Conservation (phyloP, 1,140 invertebrate genomes). For the Scaptomyza hsui region DNA sequence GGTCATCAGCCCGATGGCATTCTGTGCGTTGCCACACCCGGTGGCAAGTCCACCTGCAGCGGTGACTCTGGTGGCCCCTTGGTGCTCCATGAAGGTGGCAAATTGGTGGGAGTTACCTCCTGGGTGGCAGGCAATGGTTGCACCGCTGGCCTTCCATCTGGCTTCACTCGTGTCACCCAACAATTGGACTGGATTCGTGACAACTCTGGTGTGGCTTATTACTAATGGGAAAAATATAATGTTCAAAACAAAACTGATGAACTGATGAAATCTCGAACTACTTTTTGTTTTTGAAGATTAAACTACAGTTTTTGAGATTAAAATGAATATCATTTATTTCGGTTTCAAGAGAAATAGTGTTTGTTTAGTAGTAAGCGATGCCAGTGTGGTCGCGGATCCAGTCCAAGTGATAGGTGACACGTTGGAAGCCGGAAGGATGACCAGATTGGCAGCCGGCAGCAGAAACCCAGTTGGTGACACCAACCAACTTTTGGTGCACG, state of each 20-base stretch:
- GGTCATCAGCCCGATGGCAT: slow-evolving; percentile 15
- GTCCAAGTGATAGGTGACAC: slow-evolving; percentile 84
- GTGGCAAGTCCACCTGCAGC: slow-evolving; percentile 60
- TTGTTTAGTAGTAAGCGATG: slow-evolving; percentile 33
- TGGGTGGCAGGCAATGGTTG: slow-evolving; percentile 49
- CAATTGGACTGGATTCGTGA: slow-evolving; percentile 85
- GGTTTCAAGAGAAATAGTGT: neutral
- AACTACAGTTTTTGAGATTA: no score
- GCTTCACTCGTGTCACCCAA: slow-evolving; percentile 85
- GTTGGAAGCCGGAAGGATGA: slow-evolving; percentile 84
- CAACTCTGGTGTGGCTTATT: slow-evolving; percentile 55
- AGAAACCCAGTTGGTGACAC: slow-evolving; percentile 81
- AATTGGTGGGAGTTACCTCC: slow-evolving; percentile 85
- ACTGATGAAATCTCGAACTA: no score
- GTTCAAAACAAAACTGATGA: no score
- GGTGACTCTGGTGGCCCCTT: slow-evolving; percentile 86
- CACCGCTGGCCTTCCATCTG: slow-evolving; percentile 79
- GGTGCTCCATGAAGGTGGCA: slow-evolving; percentile 78
- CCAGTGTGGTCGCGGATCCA: slow-evolving; percentile 84
- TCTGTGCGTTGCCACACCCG: no score
- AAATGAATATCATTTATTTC: neutral
- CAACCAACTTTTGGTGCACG: slow-evolving; percentile 80
- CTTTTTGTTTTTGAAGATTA: no score
- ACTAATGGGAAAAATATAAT: slow-evolving; percentile 1
- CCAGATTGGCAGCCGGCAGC: slow-evolving; percentile 33